Evolutionary conservation across 2,797 vertebrate genomes (phyloP), one percentile per base, ranked within the genome.

Genomic region (Halcyon smyrnensis): DNA sequence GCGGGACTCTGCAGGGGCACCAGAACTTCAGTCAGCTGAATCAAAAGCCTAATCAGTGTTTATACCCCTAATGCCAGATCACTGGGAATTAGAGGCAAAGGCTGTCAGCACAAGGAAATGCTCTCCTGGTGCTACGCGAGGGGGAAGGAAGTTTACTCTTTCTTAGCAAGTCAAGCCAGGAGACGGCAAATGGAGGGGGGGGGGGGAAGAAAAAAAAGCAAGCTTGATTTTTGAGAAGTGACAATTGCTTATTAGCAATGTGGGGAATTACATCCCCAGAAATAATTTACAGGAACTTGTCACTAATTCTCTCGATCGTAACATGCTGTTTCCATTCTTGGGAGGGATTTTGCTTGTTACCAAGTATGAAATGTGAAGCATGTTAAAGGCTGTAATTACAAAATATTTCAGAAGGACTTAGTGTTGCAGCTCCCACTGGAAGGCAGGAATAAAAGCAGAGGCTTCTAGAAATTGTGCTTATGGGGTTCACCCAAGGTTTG

Each of bases 221-320:
- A 25, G 30, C 37, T 84, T 95, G 93, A 95, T 96, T 94, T 94
- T 77, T 87, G 60, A 77, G 25, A 94, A 90, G 88, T 80, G 90
- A 95, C 93, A 97, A 94, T 95, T 79, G 69, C 91, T 95, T 90
- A 91, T 95, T 89, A 95, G 90, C 94, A 85, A 95, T 80, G 90
- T 90, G 51, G 60, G 69, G 87, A 95, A 84, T 94, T 96, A 93
- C 69, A 89, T 77, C 25, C 54, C 79, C 85, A 89, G 89, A 95
- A 95, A 87, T 92, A 93, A 95, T 89, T 77, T 96, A 81, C 80
- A 87, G 80, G 69, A 91, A 77, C 81, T 76, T 59, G 81, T 39
- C 18, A 23, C 79, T 96, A 95, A 84, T 81, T 95, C 93, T 89
- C 93, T 70, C 4, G 6, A 87, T 93, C 88, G 57, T 24, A 94